These are phyloP conservation scores for Dicerorhinus sumatrensis DNA, from an alignment of 2,113 vertebrate genomes.

Conservation along the genomic window DNA sequence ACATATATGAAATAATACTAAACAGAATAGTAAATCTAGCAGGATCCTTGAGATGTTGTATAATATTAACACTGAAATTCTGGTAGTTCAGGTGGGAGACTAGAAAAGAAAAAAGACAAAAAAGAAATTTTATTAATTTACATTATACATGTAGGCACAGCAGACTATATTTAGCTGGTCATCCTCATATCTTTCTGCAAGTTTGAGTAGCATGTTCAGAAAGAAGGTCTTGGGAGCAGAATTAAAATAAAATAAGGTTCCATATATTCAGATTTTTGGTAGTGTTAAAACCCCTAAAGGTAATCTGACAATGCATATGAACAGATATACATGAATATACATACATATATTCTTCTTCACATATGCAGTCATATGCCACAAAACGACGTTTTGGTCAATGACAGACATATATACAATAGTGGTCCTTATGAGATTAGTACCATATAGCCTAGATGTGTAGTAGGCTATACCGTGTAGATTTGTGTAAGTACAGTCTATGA, in stretches of 20 bases:
- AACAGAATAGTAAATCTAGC: not conserved
- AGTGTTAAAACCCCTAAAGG: not conserved
- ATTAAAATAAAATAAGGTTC: not conserved
- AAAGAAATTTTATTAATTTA: not conserved
- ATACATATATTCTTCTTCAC: not conserved
- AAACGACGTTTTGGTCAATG: too few relatives aligned
- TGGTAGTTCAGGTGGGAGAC: not conserved
- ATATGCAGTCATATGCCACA: not conserved
- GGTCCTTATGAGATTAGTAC: too few relatives aligned
- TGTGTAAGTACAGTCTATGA: too few relatives aligned
- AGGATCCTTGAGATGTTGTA: not conserved
- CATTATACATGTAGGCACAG: not conserved
- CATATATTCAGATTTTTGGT: not conserved
- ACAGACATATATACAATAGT: too few relatives aligned
- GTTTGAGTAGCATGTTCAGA: not conserved
- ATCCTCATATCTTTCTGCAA: not conserved
- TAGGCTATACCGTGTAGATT: too few relatives aligned
- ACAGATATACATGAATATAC: not conserved
- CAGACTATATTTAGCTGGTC: not conserved
- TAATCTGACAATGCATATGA: not conserved
- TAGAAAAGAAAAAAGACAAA: not conserved
- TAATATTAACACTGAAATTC: not conserved
- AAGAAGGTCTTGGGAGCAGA: not conserved
- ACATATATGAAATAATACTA: not conserved
- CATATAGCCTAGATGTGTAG: too few relatives aligned